A percentile compares a stretch with the other conserved stretches of the same genome.
phyloP scores from a whole-genome alignment of 2,113 vertebrate species.

The Scomber scombrus region DNA sequence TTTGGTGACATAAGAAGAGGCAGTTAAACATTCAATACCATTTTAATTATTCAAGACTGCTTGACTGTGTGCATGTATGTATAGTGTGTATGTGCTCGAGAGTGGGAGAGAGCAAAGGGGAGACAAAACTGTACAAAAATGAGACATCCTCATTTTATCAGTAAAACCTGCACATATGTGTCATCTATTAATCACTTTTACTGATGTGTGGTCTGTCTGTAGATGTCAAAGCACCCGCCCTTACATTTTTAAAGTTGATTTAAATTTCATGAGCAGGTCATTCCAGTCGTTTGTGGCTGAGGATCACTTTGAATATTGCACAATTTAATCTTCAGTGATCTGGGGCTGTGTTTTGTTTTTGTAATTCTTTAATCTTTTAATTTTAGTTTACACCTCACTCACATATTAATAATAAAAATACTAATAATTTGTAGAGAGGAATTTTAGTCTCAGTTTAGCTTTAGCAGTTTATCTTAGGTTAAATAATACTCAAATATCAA shows the following conservation, averaged over 20 bases:
- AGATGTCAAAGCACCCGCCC: not conserved
- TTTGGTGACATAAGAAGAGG: constrained; percentile 37
- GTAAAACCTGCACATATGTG: not conserved
- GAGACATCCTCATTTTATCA: constrained; percentile 12
- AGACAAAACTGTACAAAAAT: constrained; percentile 17
- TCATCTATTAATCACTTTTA: not conserved
- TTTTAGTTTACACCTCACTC: no score
- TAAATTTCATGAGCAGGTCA: constrained; percentile 20
- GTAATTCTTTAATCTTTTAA: no score
- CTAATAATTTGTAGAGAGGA: no score
- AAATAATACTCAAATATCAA: no score
- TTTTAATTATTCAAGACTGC: constrained; percentile 67
- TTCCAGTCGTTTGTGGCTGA: not conserved
- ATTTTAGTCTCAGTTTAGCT: no score
- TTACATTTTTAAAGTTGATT: constrained; percentile 34
- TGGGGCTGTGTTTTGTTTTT: no score
- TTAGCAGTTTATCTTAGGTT: no score
- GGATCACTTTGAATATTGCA: not conserved
- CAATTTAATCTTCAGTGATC: no score
- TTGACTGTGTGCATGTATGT: not conserved
- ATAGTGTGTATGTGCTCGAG: not conserved
- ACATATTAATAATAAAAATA: no score
- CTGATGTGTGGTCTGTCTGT: not conserved
- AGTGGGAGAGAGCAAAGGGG: not conserved
- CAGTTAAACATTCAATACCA: constrained; percentile 70